Evolutionary conservation across 2,797 vertebrate species (phyloP), one percentile per base, ranked within the genome.

Genomic region (Sebastes steindachneri): DNA sequence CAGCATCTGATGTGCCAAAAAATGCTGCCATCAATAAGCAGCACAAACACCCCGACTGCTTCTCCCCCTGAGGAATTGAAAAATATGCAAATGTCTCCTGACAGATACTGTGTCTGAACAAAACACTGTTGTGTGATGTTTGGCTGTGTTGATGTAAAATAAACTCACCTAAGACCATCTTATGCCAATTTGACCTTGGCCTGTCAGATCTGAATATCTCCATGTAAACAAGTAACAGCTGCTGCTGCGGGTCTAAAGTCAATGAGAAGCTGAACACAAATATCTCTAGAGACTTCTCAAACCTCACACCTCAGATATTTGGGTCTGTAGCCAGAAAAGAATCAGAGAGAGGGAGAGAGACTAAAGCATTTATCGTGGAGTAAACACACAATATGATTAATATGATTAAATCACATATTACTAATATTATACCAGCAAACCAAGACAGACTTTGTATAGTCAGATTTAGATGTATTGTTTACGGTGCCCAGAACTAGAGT

Each of bases 11-110:
- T 79, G 73, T 79, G 77, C 59, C 79, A 80, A 83, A 76, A 80
- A 79, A 85, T 53, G 65, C 83, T 86, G 77, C 78, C 64, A 86
- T 89, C 91, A 90, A 78, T 85, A 86, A 86, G 64, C 35, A 62
- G 53, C 79, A 76, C 75, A 79, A 82, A 81, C 78, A 78, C 54
- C 31, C 70, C 9, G 19, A 74, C 64, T 60, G 21, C 55, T 60
- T 63, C 54, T 51, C 75, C 53, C 64, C 64, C 33, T 2, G 25
- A 45, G 69, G 67, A 35, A 59, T 25, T 65, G 59, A 69, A 77
- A 74, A 55, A 85, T 57, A 81, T 84, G 68, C 77, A 80, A 74
- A 88, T 66, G 10, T 74, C 7, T 77, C 53, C 55, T 80, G 76
- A 80, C 65, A 77, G 73, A 66, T 71, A 71, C 45, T 60, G 58